Base-by-base conservation (phyloP, 1,140 invertebrate species). In the Colletes gigas region DNA sequence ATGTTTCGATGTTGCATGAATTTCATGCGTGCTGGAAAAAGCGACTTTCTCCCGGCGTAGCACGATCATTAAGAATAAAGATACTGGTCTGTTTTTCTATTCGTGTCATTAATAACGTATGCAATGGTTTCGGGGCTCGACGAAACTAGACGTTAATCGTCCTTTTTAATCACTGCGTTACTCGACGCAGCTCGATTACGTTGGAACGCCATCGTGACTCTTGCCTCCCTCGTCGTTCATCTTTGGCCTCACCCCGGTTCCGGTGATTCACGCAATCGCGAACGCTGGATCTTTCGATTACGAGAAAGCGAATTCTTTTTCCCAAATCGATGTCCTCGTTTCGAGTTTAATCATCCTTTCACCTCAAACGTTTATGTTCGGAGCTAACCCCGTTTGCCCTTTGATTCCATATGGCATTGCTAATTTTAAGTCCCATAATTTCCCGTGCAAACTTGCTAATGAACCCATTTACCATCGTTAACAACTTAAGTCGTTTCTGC, bases 291-390 rank as follows among this genome's bases (percentile, higher is more conserved):
- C 30, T 30, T 30, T 30, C 30, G 30, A 30, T 30, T 30, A 30
- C 30, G 52, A 59, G 82, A 81, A 84, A 84, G 82, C 78, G 83
- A 85, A 85, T 84, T 71, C 71, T 85, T 85, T 44, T 81, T 72
- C 57, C 72, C 63, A 81, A 72, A 21, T 44, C 67, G 17, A 41
- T 30, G 77, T 68, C 78, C 72, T 50, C 72, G 67, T 76, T 76
- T 69, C 63, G 39, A n/a, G 50, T 65, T 84, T 52, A 39, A 81
- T 84, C 69, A 63, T 77, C 72, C 69, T 72, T 47, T n/a, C 54
- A 6, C 4, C 19, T 4, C 30, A 21, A 41, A 44, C 67, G 60
- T 67, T 84, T 68, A 67, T 57, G 30, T 44, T 71, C 30, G 30
- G 2, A 30, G 30, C 2, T 30, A 30, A 30, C 30, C 30, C 30